Evolutionary conservation across 2,888 invertebrate species (phyloP), one percentile per base, ranked within the genome.

Genomic region (Dorcus hopei): DNA sequence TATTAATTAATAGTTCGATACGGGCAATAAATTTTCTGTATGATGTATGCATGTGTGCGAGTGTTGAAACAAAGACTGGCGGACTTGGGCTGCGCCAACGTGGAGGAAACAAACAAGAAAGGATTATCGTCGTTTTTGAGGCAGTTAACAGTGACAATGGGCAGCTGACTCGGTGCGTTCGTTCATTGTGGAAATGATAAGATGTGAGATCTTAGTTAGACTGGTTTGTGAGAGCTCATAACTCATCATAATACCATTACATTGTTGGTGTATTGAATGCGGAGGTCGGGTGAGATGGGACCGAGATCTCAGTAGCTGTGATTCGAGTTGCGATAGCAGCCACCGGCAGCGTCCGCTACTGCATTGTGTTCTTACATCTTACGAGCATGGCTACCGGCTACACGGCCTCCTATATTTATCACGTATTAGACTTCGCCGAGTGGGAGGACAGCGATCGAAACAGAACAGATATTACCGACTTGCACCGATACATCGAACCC

Each of bases 231-330:
- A 61, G 63, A 61, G 65, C 68, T 65, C 71, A 72, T 73, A 74
- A 74, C 68, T 74, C 72, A 72, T 72, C 68, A 68, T 71, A 72
- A 72, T 71, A 72, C 72, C 72, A 74, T 72, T 72, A 74, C 72
- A 74, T 73, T 73, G 73, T 73, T 72, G 71, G 70, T 65, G 65
- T 66, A 72, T 72, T 73, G 71, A 73, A 71, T 71, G 69, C 61
- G 65, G 65, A 65, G 71, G 70, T 65, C 62, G 65, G 66, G 63
- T 58, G 70, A 70, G 72, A 73, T 72, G 70, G 74, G 68, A 70
- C 71, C 69, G 68, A 70, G 72, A 72, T 69, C 58, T 53, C 73
- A 70, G 74, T 73, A 73, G 73, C 72, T 53, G 70, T 64, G 73
- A 74, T 74, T 70, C 67, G 67, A 67, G 66, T 65, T 63, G 69